These are phyloP conservation scores for Macrobrachium rosenbergii DNA, from an alignment of 1,140 invertebrate genomes.

Conservation along the genomic window DNA sequence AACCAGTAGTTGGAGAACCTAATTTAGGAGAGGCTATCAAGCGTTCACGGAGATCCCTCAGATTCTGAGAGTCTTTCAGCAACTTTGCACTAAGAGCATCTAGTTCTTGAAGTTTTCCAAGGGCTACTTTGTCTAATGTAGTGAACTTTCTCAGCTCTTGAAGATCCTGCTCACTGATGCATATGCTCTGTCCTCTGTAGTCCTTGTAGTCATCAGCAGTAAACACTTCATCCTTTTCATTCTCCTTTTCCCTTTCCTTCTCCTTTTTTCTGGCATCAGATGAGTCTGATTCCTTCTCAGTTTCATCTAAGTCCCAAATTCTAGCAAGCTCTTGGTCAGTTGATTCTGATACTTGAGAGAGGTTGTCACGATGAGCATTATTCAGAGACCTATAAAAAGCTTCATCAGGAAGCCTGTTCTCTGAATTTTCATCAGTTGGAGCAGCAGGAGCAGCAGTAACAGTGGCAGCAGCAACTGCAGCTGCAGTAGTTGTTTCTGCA, in stretches of 20 bases:
- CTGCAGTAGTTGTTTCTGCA: constrained; percentile 12
- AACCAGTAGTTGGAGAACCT: constrained; percentile 40
- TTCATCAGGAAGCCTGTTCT: constrained; percentile 78
- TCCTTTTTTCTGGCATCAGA: constrained; percentile 65
- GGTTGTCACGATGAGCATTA: constrained; percentile 86
- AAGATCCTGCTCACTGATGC: constrained; percentile 83
- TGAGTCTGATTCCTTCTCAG: constrained; percentile 65
- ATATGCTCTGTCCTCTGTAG: constrained; percentile 79
- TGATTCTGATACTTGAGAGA: constrained; percentile 71
- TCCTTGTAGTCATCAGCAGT: constrained; percentile 84
- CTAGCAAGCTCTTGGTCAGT: constrained; percentile 78
- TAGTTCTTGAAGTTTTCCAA: constrained; percentile 83
- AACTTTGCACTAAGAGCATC: constrained; percentile 82
- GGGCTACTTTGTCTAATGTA: constrained; percentile 81
- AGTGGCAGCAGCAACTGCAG: constrained; percentile 8
- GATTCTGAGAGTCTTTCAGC: constrained; percentile 83
- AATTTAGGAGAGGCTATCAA: constrained; percentile 71
- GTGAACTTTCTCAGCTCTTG: constrained; percentile 81
- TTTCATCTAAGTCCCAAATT: constrained; percentile 79
- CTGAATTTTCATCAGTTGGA: constrained; percentile 67
- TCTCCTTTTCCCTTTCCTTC: constrained; percentile 67
- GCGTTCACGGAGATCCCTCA: constrained; percentile 81
- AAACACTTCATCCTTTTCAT: constrained; percentile 78
- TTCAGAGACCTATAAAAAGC: constrained; percentile 90
- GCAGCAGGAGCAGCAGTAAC: constrained; percentile 4